Conservation (phyloP, 2,113 vertebrate genomes). For the Hippocampus guttulatus region DNA sequence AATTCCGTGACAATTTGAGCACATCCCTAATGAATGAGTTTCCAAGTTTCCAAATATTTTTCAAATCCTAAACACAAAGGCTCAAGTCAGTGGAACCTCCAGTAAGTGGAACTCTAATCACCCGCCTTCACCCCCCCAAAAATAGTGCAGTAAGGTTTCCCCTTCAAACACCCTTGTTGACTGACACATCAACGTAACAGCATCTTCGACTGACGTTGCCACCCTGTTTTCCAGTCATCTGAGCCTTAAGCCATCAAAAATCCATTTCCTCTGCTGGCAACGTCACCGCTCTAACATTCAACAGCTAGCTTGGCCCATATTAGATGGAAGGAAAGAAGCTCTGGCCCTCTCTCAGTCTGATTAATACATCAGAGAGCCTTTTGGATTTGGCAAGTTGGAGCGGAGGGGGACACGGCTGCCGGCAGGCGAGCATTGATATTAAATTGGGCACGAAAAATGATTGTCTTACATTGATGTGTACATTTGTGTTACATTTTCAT, state of each 20-base stretch:
- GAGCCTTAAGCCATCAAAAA: slow-evolving; percentile 19
- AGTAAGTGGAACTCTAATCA: too few relatives aligned
- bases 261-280: slow-evolving; percentile 27
- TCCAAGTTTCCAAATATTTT: too few relatives aligned
- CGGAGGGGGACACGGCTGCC: slow-evolving; percentile 39
- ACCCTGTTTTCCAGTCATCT: slow-evolving; percentile 21
- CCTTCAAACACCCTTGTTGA: slow-evolving; percentile 15
- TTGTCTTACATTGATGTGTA: too few relatives aligned
- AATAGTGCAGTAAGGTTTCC: background rate
- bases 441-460: slow-evolving; percentile 26
- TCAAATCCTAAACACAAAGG: too few relatives aligned
- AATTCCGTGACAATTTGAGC: too few relatives aligned
- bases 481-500: background rate
- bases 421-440: slow-evolving; percentile 29
- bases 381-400: slow-evolving; percentile 39
- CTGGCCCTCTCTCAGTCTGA: slow-evolving; percentile 40
- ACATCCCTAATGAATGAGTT: too few relatives aligned
- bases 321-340: slow-evolving; percentile 20
- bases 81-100: too few relatives aligned
- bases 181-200: slow-evolving; percentile 21
- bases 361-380: slow-evolving; percentile 44
- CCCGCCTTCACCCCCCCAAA: too few relatives aligned
- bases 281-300: slow-evolving; percentile 25
- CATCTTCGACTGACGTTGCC: slow-evolving; percentile 21
- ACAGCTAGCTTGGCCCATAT: slow-evolving; percentile 27